Conservation (phyloP, 2,113 vertebrate genomes). For the Chaetorhynchus papuensis region DNA sequence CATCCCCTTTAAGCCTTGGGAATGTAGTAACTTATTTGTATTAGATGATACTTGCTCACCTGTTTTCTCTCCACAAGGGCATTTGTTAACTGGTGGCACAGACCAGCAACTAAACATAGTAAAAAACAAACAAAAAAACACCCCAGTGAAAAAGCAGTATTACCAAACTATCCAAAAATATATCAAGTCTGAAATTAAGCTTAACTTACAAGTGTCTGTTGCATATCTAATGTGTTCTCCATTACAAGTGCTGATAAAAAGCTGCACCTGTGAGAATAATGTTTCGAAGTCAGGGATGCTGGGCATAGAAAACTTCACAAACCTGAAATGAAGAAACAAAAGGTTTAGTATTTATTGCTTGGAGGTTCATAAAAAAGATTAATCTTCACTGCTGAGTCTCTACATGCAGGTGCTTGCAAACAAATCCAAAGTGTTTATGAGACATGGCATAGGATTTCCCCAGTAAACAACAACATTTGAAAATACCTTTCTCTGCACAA, state of each 20-base stretch:
- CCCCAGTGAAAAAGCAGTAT: neutral
- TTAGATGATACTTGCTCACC: slow-evolving; percentile 72
- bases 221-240: slow-evolving; percentile 98
- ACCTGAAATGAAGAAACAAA: slow-evolving; percentile 74
- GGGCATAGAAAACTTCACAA: slow-evolving; percentile 99
- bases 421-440: neutral
- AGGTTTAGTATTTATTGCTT: neutral
- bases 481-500: neutral
- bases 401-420: neutral
- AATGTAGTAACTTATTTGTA: neutral
- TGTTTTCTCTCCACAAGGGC: slow-evolving; percentile 98
- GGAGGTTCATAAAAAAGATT: neutral
- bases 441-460: neutral
- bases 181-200: neutral
- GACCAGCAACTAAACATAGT: slow-evolving; percentile 87
- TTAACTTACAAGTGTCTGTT: slow-evolving; percentile 95
- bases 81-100: slow-evolving; percentile 98
- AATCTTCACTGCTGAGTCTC: neutral
- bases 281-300: slow-evolving; percentile 99
- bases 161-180: neutral
- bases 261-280: slow-evolving; percentile 96
- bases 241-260: slow-evolving; percentile 98
- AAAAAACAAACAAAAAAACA: slow-evolving; percentile 10
- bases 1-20: neutral
- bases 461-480: neutral